Percentiles rank a stretch among this genome's conserved stretches.
These are phyloP conservation scores for Asteroscopus sphinx DNA, from an alignment of 2,888 invertebrate species.

Conservation along the genomic window DNA sequence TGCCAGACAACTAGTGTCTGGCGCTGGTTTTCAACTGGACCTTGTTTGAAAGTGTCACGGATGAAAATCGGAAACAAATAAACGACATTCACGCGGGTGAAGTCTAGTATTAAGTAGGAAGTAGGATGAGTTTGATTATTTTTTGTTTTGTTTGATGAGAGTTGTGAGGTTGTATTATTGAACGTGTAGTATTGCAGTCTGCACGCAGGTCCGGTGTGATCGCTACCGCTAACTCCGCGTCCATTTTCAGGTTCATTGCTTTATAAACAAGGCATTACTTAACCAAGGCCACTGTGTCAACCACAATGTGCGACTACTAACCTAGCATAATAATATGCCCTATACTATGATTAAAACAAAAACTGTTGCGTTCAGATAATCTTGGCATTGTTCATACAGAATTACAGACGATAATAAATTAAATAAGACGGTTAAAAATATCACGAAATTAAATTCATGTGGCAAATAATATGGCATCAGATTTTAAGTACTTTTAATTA, in stretches of 20 bases:
- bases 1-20: too few relatives aligned
- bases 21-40: too few relatives aligned
- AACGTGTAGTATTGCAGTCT: constrained; percentile 54
- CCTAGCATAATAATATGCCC: constrained; percentile 83
- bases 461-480: constrained; percentile 89
- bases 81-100: too few relatives aligned
- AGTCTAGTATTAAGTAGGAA: too few relatives aligned
- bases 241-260: constrained; percentile 77
- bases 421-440: constrained; percentile 84
- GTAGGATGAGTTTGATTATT: too few relatives aligned
- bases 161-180: constrained; percentile 10
- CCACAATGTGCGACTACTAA: constrained; percentile 83
- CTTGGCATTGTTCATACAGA: constrained; percentile 76
- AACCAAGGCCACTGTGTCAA: constrained; percentile 84
- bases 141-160: constrained; percentile 5
- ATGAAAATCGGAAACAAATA: too few relatives aligned
- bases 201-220: constrained; percentile 51
- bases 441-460: constrained; percentile 87
- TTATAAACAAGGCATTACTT: constrained; percentile 81
- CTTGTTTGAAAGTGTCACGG: too few relatives aligned
- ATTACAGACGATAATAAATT: constrained; percentile 80
- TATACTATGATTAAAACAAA: constrained; percentile 73
- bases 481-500: constrained; percentile 85
- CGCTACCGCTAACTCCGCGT: constrained; percentile 49
- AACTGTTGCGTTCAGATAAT: constrained; percentile 71